Percentiles rank a stretch among this genome's conserved stretches.
Evolutionary conservation across 2,113 vertebrate species (phyloP).

Genomic region (Seriola quinqueradiata): DNA sequence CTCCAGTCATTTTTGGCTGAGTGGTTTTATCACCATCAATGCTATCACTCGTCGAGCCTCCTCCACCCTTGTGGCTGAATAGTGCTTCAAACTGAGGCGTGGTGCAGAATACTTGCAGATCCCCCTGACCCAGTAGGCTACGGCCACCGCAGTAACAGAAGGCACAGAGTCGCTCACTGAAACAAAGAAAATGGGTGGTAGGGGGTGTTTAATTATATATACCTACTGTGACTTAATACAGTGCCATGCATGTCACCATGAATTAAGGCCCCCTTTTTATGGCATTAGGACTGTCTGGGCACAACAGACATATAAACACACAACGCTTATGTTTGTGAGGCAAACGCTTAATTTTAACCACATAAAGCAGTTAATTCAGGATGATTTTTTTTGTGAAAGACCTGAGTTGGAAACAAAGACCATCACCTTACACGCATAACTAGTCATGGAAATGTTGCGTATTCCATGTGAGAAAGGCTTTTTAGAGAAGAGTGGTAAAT

Average conservation of each 20-base stretch:
- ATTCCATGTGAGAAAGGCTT: constrained; percentile 8
- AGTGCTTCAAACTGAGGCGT: constrained; percentile 85
- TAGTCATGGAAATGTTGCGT: constrained; percentile 1
- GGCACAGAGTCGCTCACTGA: constrained; percentile 95
- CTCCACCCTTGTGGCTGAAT: constrained; percentile 78
- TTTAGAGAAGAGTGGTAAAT: background rate
- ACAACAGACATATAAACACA: constrained; percentile 18
- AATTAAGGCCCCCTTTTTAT: constrained; percentile 65
- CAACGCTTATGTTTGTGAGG: background rate
- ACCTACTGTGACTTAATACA: constrained; percentile 66
- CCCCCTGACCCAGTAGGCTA: constrained; percentile 98
- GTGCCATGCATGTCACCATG: constrained; percentile 55
- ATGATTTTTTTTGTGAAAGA: background rate
- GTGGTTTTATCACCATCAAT: constrained; percentile 81
- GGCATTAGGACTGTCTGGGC: constrained; percentile 6
- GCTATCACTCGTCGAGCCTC: constrained; percentile 79
- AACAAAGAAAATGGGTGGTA: constrained; percentile 64
- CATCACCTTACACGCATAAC: background rate
- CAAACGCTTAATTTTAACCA: background rate
- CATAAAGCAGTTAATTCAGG: background rate
- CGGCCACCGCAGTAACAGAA: constrained; percentile 97
- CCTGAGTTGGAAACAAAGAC: background rate
- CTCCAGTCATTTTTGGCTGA: constrained; percentile 74
- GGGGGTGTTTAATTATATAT: constrained; percentile 75
- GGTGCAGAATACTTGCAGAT: constrained; percentile 91